These are phyloP conservation scores for Cremastinae sp. DNA, from an alignment of 2,888 invertebrate species.

Conservation along the genomic window DNA sequence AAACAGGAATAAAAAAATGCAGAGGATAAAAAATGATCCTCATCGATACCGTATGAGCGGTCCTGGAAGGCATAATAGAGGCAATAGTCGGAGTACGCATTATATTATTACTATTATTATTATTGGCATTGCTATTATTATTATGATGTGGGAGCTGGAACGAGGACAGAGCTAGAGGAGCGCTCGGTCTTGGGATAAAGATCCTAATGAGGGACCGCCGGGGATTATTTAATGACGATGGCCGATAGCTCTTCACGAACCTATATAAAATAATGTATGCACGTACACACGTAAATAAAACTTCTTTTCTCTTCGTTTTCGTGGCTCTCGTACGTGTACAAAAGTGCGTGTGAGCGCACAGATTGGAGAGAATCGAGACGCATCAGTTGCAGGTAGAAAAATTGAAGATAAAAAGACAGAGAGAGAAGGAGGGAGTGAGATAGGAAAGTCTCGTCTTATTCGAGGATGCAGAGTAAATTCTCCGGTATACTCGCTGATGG, in stretches of 20 bases:
- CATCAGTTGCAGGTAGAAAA: constrained; percentile 72
- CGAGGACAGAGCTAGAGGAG: constrained; percentile 67
- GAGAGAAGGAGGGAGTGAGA: constrained; percentile 38
- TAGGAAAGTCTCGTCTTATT: constrained; percentile 53
- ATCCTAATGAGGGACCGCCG: constrained; percentile 76
- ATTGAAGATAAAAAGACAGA: constrained; percentile 43
- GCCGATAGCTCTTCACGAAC: constrained; percentile 53
- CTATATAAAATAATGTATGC: neutral
- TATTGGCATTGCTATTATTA: no score
- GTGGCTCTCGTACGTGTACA: constrained; percentile 1
- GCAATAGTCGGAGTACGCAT: neutral
- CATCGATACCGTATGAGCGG: constrained; percentile 43
- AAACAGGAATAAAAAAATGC: neutral
- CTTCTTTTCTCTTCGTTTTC: neutral
- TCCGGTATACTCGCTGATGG: constrained; percentile 30
- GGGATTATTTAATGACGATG: constrained; percentile 76
- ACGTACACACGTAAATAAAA: constrained; percentile 4
- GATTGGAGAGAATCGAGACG: constrained; percentile 33
- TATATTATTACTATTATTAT: no score
- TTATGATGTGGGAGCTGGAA: neutral
- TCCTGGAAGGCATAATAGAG: constrained; percentile 43
- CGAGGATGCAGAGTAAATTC: constrained; percentile 15
- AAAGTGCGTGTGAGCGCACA: constrained; percentile 8
- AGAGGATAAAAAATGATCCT: constrained; percentile 47
- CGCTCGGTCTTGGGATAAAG: constrained; percentile 74